Evolutionary conservation across 1,140 invertebrate species (phyloP).

Genomic region (Euglossa dilemma): DNA sequence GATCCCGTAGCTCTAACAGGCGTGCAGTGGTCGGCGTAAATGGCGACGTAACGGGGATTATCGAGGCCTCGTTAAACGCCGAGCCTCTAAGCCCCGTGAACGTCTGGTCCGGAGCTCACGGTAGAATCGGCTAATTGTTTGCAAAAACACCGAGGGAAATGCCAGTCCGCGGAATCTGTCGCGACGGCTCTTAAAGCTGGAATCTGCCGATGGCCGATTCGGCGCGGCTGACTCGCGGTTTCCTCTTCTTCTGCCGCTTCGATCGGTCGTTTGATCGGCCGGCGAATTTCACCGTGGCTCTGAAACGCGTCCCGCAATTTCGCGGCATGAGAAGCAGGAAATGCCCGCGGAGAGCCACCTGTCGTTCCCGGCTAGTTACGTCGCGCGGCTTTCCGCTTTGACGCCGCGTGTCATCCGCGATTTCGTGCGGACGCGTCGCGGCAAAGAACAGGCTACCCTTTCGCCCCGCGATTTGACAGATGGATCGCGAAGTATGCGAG

Average conservation of each 20-base stretch:
- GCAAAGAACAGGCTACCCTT: neutral
- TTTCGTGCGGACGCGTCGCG: conserved; percentile 62
- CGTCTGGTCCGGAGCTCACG: neutral
- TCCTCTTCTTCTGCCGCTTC: neutral
- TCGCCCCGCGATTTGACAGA: neutral
- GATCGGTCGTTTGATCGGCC: conserved; percentile 18
- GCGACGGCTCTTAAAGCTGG: neutral
- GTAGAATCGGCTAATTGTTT: neutral
- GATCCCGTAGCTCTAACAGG: conserved; percentile 56
- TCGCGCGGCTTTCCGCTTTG: conserved; percentile 70
- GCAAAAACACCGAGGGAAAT: neutral
- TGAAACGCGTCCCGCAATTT: conserved; percentile 53
- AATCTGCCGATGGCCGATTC: conserved; percentile 10
- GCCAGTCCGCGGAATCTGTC: neutral
- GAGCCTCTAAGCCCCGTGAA: neutral
- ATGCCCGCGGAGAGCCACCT: conserved; percentile 45
- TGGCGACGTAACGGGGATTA: conserved; percentile 46
- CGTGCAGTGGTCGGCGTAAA: conserved; percentile 66
- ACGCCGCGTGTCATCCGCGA: conserved; percentile 76
- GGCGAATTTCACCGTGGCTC: conserved; percentile 51
- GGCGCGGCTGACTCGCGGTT: neutral
- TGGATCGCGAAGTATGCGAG: conserved; percentile 19
- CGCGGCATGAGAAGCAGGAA: conserved; percentile 66
- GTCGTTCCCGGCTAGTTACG: conserved; percentile 60
- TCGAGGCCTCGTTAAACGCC: conserved; percentile 49